Percentiles rank a stretch among this genome's conserved stretches.
These are phyloP conservation scores for Aptenodytes patagonicus DNA, from an alignment of 2,113 vertebrate genomes.

Conservation along the genomic window DNA sequence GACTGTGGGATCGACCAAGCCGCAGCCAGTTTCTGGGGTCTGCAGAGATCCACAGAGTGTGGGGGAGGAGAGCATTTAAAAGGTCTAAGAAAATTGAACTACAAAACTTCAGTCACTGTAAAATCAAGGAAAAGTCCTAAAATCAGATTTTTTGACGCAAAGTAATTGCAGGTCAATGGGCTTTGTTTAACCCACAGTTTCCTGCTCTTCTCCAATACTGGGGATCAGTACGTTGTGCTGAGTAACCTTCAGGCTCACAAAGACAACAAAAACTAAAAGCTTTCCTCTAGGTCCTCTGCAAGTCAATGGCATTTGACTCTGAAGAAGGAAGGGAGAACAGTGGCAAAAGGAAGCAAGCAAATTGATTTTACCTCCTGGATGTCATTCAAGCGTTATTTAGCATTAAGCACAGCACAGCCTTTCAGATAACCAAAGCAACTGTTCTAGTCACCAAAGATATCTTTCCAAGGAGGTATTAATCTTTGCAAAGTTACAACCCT, in stretches of 20 bases:
- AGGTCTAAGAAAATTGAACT: background rate
- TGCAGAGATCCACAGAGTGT: background rate
- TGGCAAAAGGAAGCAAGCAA: background rate
- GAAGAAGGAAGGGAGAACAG: background rate
- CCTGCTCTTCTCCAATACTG: background rate
- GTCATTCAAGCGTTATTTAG: background rate
- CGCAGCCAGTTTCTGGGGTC: background rate
- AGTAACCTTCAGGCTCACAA: background rate
- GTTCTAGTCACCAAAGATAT: background rate
- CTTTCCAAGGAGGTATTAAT: background rate
- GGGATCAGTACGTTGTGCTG: background rate
- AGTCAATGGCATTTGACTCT: background rate
- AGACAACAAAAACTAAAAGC: background rate
- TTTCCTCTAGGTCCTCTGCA: background rate
- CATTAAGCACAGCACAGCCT: background rate
- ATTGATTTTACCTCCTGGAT: background rate
- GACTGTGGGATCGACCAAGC: accelerated
- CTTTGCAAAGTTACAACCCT: background rate
- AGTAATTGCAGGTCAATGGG: background rate
- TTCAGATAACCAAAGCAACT: background rate
- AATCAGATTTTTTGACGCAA: background rate
- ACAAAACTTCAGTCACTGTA: background rate
- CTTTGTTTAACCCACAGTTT: background rate
- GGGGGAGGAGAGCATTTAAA: background rate
- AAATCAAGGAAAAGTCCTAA: background rate